Conservation (phyloP, 2,888 invertebrate species). For the Dryococelus australis region DNA sequence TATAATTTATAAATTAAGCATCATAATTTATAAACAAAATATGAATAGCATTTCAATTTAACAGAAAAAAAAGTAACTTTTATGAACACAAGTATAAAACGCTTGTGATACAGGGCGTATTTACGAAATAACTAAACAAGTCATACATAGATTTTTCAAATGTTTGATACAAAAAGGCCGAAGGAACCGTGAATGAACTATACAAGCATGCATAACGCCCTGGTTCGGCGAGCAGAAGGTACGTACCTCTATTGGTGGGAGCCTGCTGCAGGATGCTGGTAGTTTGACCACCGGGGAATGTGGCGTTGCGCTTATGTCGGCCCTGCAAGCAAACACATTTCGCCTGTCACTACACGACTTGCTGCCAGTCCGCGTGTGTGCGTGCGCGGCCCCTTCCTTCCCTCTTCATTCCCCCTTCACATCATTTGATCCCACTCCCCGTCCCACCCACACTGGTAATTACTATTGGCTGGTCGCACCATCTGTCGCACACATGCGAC, state of each 20-base stretch:
- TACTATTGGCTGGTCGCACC: background rate
- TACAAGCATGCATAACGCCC: no score
- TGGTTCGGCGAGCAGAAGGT: background rate
- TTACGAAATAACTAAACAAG: no score
- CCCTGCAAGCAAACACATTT: constrained; percentile 61
- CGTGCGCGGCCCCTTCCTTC: background rate
- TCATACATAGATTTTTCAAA: no score
- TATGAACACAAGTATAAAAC: no score
- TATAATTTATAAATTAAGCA: no score
- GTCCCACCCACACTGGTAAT: background rate
- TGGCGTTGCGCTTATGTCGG: constrained; percentile 81
- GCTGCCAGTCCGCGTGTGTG: background rate
- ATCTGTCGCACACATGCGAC: background rate
- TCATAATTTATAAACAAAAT: no score
- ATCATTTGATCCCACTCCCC: background rate
- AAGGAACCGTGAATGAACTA: no score
- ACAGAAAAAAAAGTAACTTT: no score
- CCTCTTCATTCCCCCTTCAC: background rate
- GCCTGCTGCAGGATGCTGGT: constrained; percentile 69
- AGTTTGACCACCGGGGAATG: constrained; percentile 76
- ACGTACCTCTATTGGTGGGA: constrained; percentile 68
- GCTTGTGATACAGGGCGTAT: no score
- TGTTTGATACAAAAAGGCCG: no score
- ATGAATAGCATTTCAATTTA: no score
- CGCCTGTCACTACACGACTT: background rate